Conservation (phyloP, 2,888 invertebrate species). For the Harpalus rufipes region DNA sequence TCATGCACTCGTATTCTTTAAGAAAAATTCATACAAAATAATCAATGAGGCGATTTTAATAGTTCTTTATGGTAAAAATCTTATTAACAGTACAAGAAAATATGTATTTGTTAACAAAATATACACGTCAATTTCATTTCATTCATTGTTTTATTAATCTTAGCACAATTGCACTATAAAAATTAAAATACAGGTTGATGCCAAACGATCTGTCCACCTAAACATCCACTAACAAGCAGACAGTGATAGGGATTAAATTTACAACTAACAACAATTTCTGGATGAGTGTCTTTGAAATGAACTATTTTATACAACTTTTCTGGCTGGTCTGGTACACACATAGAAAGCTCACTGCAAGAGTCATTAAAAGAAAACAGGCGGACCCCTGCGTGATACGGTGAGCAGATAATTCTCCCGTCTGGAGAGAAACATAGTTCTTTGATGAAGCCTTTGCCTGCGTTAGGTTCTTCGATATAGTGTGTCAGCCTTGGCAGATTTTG, state of each 20-base stretch:
- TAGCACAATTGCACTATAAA: constrained; percentile 5
- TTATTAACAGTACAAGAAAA: not conserved
- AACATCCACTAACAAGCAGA: constrained; percentile 93
- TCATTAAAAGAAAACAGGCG: constrained; percentile 90
- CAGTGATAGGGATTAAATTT: constrained; percentile 94
- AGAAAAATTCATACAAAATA: too few relatives aligned
- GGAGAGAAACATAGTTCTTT: constrained; percentile 95
- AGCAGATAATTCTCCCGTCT: constrained; percentile 93
- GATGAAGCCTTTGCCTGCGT: constrained; percentile 93
- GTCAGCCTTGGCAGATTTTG: constrained; percentile 88
- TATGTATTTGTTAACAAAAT: not conserved
- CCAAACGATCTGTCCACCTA: constrained; percentile 93
- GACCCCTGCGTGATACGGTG: constrained; percentile 92
- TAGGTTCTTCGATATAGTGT: constrained; percentile 91
- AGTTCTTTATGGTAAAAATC: not conserved
- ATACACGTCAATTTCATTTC: not conserved
- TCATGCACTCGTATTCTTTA: too few relatives aligned
- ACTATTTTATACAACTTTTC: constrained; percentile 83
- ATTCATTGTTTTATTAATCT: not conserved
- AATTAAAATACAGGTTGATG: constrained; percentile 84
- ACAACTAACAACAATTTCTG: constrained; percentile 91
- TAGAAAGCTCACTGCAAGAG: constrained; percentile 88
- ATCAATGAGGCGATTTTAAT: too few relatives aligned
- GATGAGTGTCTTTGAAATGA: constrained; percentile 85
- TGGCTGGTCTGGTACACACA: constrained; percentile 80